Conservation (phyloP, 2,888 invertebrate genomes). For the Patella ulyssiponensis region DNA sequence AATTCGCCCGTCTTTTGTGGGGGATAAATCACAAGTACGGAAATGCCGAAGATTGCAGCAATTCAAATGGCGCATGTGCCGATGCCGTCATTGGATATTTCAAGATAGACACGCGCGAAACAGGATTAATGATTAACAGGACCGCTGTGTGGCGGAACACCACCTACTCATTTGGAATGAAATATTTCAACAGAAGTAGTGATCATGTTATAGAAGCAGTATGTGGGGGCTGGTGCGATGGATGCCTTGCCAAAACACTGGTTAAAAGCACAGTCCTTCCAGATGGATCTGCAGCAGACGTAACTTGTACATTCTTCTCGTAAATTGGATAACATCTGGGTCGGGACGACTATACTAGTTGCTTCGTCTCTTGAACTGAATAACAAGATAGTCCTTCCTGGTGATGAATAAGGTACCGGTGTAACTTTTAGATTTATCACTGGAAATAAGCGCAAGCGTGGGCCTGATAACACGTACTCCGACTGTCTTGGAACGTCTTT, state of each 20-base stretch:
- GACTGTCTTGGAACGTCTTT: too few species aligned
- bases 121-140: neutral
- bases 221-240: neutral
- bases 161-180: neutral
- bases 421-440: too few species aligned
- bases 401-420: too few species aligned
- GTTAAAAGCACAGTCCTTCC: neutral
- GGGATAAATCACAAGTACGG: neutral
- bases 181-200: slow-evolving; percentile 2
- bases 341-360: too few species aligned
- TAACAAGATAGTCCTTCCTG: too few species aligned
- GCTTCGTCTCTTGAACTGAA: too few species aligned
- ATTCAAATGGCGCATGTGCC: neutral
- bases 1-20: neutral
- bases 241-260: neutral
- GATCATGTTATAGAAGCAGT: neutral
- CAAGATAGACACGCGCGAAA: neutral
- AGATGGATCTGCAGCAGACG: neutral
- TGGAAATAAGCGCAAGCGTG: too few species aligned
- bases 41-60: neutral
- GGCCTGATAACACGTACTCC: too few species aligned
- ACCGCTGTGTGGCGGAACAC: neutral
- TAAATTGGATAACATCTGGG: too few species aligned
- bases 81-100: neutral
- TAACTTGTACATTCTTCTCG: neutral